A percentile compares a stretch with the other conserved stretches of the same genome.
Conservation (phyloP, 1,140 invertebrate species). For the Nasonia longicornis region DNA sequence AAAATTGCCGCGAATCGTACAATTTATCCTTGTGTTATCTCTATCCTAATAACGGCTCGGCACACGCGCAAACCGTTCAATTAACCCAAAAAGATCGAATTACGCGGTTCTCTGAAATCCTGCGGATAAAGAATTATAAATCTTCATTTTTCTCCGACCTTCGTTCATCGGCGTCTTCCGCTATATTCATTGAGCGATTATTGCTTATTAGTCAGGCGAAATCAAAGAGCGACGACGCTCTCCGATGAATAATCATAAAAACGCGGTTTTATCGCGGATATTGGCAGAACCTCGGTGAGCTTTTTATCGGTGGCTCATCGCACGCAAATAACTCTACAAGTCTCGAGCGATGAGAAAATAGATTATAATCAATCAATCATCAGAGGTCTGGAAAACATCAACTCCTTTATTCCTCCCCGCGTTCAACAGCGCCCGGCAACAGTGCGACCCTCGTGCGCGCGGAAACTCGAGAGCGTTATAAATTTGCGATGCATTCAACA, state of each 20-base stretch:
- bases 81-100: background rate
- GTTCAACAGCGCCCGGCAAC: background rate
- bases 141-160: background rate
- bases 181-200: background rate
- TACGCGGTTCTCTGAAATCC: background rate
- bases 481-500: conserved; percentile 42
- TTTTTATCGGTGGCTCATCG: no score
- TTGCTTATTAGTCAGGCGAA: background rate
- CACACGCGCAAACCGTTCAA: background rate
- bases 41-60: no score
- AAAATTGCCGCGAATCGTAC: background rate
- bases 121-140: background rate
- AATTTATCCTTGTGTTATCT: background rate
- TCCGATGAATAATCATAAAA: background rate
- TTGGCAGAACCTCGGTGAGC: no score
- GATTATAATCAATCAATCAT: no score
- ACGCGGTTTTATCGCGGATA: background rate
- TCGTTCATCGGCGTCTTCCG: background rate
- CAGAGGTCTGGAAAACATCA: no score
- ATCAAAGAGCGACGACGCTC: background rate
- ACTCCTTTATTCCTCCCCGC: no score
- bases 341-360: no score
- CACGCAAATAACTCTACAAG: no score
- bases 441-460: background rate
- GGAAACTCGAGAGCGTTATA: conserved; percentile 2